Evolutionary conservation across 2,113 vertebrate genomes (phyloP), one percentile per base, ranked within the genome.

Genomic region (Puma concolor): DNA sequence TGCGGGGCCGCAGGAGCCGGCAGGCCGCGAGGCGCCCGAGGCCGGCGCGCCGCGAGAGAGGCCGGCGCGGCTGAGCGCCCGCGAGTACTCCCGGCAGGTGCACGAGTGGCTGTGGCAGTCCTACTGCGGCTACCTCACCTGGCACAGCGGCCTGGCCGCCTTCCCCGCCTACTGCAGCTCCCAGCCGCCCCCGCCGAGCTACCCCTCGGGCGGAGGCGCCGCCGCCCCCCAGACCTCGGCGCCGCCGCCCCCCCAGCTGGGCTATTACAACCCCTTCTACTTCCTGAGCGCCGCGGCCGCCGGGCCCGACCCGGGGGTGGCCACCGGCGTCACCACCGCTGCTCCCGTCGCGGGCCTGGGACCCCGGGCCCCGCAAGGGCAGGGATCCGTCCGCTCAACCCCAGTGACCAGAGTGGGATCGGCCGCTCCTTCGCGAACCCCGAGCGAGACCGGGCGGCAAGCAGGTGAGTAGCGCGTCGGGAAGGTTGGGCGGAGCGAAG

Each of bases 101-200:
- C 99, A 99, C 98, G 99, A 99, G 93, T 99, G 99, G 99, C 99
- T 99, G 84, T 99, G 99, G 99, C 99, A 99, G 97, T 99, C 99
- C 79, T 99, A 99, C 99, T 99, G 99, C 98, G 99, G 99, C 1
- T 99, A 99, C 97, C 98, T 99, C 33, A 98, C 97, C 98, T 99
- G 99, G 99, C 99, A 99, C 98, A 98, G 98, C 99, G 99, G 99
- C 98, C 98, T 96, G 57, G 98, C 97, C 96, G 99, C 94, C 66
- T 98, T 97, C 82, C 98, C 96, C 96, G 96, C 98, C 80, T 97
- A 98, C 66, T 69, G 96, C 93, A 50, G 97, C 91, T 63, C 94
- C 25, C 97, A 6, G 38, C 91, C 67, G 29, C 79, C 95, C 36
- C 38, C 52, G 19, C 66, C 86, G 7, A 19, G 54, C 84, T 1